phyloP scores from a whole-genome alignment of 2,797 vertebrate species.

The Schizopygopsis pylzovi region DNA sequence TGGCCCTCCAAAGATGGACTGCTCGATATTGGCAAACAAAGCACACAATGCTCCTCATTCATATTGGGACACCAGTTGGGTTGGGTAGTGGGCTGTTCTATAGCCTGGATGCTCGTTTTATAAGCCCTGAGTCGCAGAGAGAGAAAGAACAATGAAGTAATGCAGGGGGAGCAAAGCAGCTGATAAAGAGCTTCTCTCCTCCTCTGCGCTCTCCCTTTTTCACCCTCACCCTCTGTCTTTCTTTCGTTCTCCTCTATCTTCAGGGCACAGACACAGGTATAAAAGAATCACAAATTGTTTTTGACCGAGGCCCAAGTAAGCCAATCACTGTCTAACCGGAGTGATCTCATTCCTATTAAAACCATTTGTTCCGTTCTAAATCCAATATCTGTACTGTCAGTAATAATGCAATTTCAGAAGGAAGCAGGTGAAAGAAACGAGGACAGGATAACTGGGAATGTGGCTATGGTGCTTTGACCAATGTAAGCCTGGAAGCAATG shows the following conservation, averaged over 20 bases:
- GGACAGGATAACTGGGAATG: slow-evolving; percentile 7
- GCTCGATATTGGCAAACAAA: slow-evolving; percentile 63
- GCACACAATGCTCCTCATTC: slow-evolving; percentile 56
- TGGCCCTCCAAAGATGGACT: slow-evolving; percentile 53
- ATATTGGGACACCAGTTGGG: slow-evolving; percentile 32
- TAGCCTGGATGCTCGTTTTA: slow-evolving; percentile 50
- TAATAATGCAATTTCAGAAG: slow-evolving; percentile 65
- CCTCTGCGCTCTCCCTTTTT: slow-evolving; percentile 15
- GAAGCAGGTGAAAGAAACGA: slow-evolving; percentile 27
- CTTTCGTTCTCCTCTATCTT: slow-evolving; percentile 56
- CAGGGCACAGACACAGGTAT: slow-evolving; percentile 65
- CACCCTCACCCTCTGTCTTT: slow-evolving; percentile 35
- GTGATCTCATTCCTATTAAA: slow-evolving; percentile 71
- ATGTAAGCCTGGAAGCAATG: slow-evolving; percentile 18
- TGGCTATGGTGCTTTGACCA: slow-evolving; percentile 9
- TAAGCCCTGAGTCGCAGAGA: slow-evolving; percentile 49
- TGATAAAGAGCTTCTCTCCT: slow-evolving; percentile 60
- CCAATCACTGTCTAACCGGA: slow-evolving; percentile 66
- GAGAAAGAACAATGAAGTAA: slow-evolving; percentile 58
- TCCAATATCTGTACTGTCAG: slow-evolving; percentile 70
- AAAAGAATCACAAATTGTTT: slow-evolving; percentile 71
- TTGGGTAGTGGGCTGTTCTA: slow-evolving; percentile 16
- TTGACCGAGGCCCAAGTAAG: slow-evolving; percentile 65
- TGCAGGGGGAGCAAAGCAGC: slow-evolving; percentile 56
- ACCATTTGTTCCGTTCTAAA: slow-evolving; percentile 69